Evolutionary conservation across 2,888 invertebrate genomes (phyloP).

Genomic region (Nemoura dubitans): DNA sequence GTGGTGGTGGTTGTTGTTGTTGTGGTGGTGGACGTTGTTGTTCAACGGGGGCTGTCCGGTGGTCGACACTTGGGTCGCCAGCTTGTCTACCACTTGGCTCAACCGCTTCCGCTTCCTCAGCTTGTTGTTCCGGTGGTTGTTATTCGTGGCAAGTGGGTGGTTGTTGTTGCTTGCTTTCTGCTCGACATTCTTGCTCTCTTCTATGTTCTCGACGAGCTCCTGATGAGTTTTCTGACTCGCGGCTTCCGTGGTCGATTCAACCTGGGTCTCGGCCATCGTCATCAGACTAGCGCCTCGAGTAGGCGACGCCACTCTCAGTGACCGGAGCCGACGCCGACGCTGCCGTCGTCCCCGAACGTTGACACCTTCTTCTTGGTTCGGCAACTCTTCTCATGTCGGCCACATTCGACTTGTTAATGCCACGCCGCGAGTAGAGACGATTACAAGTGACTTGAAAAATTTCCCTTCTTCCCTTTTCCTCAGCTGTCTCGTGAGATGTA

Average conservation of each 20-base stretch:
- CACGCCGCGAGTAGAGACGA: slow-evolving; percentile 7
- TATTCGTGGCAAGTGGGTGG: slow-evolving; percentile 69
- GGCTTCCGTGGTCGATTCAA: slow-evolving; percentile 70
- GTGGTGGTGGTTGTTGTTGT: slow-evolving; percentile 58
- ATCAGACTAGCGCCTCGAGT: slow-evolving; percentile 68
- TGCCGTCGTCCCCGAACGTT: slow-evolving; percentile 33
- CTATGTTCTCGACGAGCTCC: slow-evolving; percentile 35
- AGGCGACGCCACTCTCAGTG: slow-evolving; percentile 60
- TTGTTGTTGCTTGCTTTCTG: slow-evolving; percentile 63
- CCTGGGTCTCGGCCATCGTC: slow-evolving; percentile 78
- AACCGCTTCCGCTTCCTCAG: slow-evolving; percentile 81
- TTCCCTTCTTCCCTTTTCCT: not conserved
- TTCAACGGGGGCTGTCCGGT: slow-evolving; percentile 57
- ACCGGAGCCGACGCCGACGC: slow-evolving; percentile 33
- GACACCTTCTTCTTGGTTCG: slow-evolving; percentile 24
- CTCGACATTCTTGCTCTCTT: slow-evolving; percentile 42
- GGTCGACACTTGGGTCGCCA: slow-evolving; percentile 62
- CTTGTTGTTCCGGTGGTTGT: slow-evolving; percentile 62
- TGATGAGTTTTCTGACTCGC: slow-evolving; percentile 50
- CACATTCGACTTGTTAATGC: slow-evolving; percentile 29
- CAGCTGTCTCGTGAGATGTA: not conserved
- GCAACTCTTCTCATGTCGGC: slow-evolving; percentile 46
- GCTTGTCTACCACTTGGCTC: slow-evolving; percentile 81
- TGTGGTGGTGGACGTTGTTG: slow-evolving; percentile 62
- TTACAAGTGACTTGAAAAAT: not conserved